Conservation (phyloP, 2,797 vertebrate species). For the Argentina silus region DNA sequence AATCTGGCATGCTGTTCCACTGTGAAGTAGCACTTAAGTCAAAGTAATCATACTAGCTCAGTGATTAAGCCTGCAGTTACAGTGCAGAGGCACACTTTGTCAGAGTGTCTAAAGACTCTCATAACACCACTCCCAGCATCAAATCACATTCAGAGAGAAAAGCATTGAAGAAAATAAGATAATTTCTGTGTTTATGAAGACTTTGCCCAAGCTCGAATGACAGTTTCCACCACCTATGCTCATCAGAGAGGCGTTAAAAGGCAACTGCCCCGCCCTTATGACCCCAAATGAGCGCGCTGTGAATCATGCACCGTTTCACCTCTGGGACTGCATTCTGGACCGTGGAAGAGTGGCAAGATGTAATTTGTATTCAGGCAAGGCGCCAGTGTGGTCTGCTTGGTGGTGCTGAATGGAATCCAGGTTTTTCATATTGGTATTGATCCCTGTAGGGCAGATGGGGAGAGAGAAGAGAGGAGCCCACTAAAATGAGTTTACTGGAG, state of each 20-base stretch:
- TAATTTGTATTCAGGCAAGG: constrained; percentile 77
- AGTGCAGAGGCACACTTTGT: constrained; percentile 6
- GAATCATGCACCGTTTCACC: constrained; percentile 48
- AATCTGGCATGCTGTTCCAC: neutral
- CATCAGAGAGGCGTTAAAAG: constrained; percentile 63
- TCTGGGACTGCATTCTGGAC: constrained; percentile 62
- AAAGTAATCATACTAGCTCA: neutral
- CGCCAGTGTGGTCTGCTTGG: constrained; percentile 65
- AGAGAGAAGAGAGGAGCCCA: constrained; percentile 60
- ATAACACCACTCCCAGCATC: constrained; percentile 27
- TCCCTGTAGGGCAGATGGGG: constrained; percentile 72
- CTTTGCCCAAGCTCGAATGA: constrained; percentile 45
- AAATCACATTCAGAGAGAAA: constrained; percentile 35
- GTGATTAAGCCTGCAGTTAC: neutral
- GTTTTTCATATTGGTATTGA: constrained; percentile 84
- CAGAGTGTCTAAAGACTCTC: constrained; percentile 33
- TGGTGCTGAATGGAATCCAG: constrained; percentile 75
- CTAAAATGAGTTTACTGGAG: constrained; percentile 80
- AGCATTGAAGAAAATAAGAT: constrained; percentile 53
- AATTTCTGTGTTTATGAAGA: constrained; percentile 64
- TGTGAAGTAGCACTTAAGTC: neutral
- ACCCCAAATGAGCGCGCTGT: constrained; percentile 65
- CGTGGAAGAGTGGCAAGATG: constrained; percentile 63
- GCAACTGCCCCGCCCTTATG: constrained; percentile 56
- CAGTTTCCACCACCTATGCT: constrained; percentile 52